Evolutionary conservation across 1,140 invertebrate genomes (phyloP), one percentile per base, ranked within the genome.

Genomic region (Paracyclopina nana): DNA sequence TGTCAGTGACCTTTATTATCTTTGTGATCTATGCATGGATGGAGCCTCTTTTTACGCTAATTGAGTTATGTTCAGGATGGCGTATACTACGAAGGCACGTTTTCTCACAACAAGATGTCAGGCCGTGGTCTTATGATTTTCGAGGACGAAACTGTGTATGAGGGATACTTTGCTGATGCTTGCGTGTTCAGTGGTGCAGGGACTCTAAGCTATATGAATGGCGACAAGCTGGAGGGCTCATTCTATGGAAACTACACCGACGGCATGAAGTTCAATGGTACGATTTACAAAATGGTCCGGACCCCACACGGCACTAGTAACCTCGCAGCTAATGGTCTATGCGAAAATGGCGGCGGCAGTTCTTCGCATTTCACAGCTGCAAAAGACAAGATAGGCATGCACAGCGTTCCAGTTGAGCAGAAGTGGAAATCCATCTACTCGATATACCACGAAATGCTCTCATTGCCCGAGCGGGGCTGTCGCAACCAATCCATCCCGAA

Each of bases 21-120:
- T n/a, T n/a, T n/a, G n/a, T n/a, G n/a, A n/a, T n/a, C n/a, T n/a
- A n/a, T n/a, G n/a, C n/a, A n/a, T n/a, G n/a, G n/a, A n/a, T n/a
- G n/a, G n/a, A n/a, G n/a, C n/a, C n/a, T n/a, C n/a, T n/a, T n/a
- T n/a, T n/a, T n/a, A n/a, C n/a, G n/a, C n/a, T n/a, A n/a, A n/a
- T n/a, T n/a, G n/a, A n/a, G n/a, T n/a, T n/a, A n/a, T n/a, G n/a
- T n/a, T n/a, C n/a, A n/a, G 46, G 81, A 86, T 66, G 83, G 82
- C 0, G 78, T 84, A 65, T 88, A 90, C 65, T 87, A 85, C 58
- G 83, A 87, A 68, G 84, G 84, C 22, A 72, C 72, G 48, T 90
- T 87, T 60, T 70, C 72, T 48, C 75, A 79, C 57, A 78, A 81
- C 61, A 72, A 80, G 56, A 64, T 88, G 26, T 75, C 71, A 57